These are phyloP conservation scores for Cosmopolites sordidus DNA, from an alignment of 2,888 invertebrate genomes.

Conservation along the genomic window DNA sequence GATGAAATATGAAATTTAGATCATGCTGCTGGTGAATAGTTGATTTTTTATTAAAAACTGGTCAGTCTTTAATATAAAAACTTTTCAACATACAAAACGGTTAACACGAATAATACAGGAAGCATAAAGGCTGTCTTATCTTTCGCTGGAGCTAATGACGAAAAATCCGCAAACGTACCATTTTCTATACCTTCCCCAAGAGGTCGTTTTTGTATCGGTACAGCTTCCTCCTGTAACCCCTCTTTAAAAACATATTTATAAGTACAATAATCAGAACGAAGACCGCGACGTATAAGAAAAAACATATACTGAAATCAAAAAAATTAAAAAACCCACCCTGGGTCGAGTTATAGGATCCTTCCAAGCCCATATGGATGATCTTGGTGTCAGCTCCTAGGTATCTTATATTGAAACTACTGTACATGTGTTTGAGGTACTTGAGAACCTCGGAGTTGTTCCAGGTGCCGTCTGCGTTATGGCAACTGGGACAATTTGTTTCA, in stretches of 20 bases:
- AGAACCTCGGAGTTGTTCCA: slow-evolving; percentile 65
- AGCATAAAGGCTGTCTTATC: slow-evolving; percentile 26
- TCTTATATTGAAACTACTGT: slow-evolving; percentile 49
- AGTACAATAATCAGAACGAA: slow-evolving; percentile 66
- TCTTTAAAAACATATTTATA: slow-evolving; percentile 65
- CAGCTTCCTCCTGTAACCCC: slow-evolving; percentile 68
- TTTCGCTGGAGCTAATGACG: slow-evolving; percentile 19
- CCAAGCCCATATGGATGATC: slow-evolving; percentile 40
- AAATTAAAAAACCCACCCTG: slow-evolving; percentile 36
- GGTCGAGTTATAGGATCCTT: slow-evolving; percentile 19
- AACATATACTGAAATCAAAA: slow-evolving; percentile 46
- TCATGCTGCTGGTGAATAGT: no score
- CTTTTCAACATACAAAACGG: slow-evolving; percentile 12
- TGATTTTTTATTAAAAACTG: neutral
- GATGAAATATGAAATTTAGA: no score
- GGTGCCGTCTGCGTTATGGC: slow-evolving; percentile 52
- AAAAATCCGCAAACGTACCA: slow-evolving; percentile 3
- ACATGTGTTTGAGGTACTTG: slow-evolving; percentile 58
- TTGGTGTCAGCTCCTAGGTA: slow-evolving; percentile 49
- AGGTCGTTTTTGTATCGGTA: slow-evolving; percentile 68
- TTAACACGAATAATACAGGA: slow-evolving; percentile 19
- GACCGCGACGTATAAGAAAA: slow-evolving; percentile 37
- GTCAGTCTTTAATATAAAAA: neutral
- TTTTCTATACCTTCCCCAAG: slow-evolving; percentile 62
- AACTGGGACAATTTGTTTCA: slow-evolving; percentile 61